phyloP scores from a whole-genome alignment of 1,140 invertebrate genomes.

The Zaprionus ghesquierei region DNA sequence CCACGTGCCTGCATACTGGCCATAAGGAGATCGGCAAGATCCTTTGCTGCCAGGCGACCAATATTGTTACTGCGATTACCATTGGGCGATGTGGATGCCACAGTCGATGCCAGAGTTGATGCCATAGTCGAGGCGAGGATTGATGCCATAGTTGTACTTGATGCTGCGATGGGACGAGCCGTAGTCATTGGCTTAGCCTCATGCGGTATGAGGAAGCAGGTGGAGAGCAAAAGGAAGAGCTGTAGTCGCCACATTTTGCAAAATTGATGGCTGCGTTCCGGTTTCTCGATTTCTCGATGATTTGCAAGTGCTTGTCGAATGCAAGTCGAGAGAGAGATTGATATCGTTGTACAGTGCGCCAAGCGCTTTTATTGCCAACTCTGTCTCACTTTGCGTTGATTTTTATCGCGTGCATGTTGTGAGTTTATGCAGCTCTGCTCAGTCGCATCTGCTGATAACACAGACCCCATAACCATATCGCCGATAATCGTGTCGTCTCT shows the following conservation, averaged over 20 bases:
- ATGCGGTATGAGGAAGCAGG: conserved; percentile 60
- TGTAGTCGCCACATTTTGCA: conserved; percentile 64
- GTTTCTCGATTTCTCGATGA: background rate
- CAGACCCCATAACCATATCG: background rate
- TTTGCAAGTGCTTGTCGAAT: conserved; percentile 1
- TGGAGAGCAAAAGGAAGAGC: conserved; percentile 62
- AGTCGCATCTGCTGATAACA: conserved; percentile 30
- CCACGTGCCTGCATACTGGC: conserved; percentile 65
- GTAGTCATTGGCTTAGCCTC: conserved; percentile 57
- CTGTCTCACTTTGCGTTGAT: conserved; percentile 8
- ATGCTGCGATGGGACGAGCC: background rate
- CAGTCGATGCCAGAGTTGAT: conserved; percentile 7
- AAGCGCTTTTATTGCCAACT: conserved; percentile 32
- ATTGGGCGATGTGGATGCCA: background rate
- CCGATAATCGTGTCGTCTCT: conserved; percentile 18
- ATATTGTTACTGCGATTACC: conserved; percentile 30
- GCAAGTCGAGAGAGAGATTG: conserved; percentile 27
- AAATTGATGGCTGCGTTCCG: background rate
- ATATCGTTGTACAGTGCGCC: conserved; percentile 1
- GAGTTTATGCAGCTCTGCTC: conserved; percentile 25
- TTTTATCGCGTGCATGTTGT: conserved; percentile 17
- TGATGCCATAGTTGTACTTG: background rate
- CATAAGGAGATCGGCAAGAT: conserved; percentile 62
- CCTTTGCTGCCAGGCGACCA: conserved; percentile 61
- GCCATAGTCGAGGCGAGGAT: background rate